phyloP scores from a whole-genome alignment of 2,113 vertebrate genomes.

The Lagopus leucura region DNA sequence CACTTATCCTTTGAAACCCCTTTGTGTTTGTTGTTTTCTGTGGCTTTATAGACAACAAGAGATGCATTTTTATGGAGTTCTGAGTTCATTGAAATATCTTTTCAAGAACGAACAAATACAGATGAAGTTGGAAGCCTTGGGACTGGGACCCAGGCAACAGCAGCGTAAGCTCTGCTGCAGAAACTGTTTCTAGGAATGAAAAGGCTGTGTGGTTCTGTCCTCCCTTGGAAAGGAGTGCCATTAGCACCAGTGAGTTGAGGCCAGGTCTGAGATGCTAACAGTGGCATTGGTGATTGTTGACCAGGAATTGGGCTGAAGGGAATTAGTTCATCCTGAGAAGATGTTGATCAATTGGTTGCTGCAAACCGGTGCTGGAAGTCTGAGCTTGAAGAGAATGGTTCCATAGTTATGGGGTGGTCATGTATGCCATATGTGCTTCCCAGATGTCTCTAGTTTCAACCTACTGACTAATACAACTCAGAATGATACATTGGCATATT shows the following conservation, averaged over 20 bases:
- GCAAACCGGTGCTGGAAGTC: background rate
- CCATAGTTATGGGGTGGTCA: background rate
- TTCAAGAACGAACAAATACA: background rate
- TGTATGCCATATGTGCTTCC: conserved; percentile 36
- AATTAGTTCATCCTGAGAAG: background rate
- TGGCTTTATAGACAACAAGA: background rate
- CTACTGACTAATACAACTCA: background rate
- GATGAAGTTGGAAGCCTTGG: background rate
- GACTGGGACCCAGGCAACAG: background rate
- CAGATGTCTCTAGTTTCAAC: conserved; percentile 14
- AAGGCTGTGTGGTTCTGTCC: background rate
- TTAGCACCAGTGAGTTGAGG: background rate
- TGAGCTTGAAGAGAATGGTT: conserved; percentile 21
- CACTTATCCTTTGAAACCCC: background rate
- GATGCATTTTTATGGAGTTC: background rate
- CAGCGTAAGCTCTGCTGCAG: background rate
- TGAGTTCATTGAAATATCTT: background rate
- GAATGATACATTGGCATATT: background rate
- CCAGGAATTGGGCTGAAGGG: background rate
- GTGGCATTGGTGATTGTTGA: background rate
- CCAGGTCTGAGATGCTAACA: background rate
- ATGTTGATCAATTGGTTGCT: background rate
- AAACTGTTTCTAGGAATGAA: conserved; percentile 16
- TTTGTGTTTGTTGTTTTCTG: background rate
- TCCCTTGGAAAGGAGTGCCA: background rate